A percentile compares a stretch with the other conserved stretches of the same genome.
Evolutionary conservation across 1,140 invertebrate genomes (phyloP).

Genomic region (Magallana gigas): DNA sequence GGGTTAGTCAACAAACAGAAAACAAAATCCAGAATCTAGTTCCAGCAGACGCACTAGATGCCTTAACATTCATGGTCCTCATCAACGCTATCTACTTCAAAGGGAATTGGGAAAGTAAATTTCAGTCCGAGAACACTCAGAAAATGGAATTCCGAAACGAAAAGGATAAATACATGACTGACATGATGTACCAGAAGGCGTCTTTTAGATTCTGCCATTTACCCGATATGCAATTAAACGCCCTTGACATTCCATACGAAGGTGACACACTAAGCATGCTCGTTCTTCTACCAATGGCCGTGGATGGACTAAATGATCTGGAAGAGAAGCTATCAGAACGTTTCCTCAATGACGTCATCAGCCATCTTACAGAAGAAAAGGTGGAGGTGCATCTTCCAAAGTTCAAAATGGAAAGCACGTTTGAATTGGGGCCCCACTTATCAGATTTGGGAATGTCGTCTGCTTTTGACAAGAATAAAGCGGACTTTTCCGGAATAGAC

Average conservation of each 20-base stretch:
- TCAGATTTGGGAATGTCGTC: slow-evolving; percentile 63
- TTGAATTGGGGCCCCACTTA: slow-evolving; percentile 75
- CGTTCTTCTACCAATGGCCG: slow-evolving; percentile 85
- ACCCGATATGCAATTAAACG: slow-evolving; percentile 81
- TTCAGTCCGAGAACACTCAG: slow-evolving; percentile 82
- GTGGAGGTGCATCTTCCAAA: slow-evolving; percentile 72
- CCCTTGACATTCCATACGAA: slow-evolving; percentile 87
- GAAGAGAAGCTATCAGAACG: slow-evolving; percentile 43
- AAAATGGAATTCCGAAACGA: slow-evolving; percentile 54
- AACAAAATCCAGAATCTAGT: slow-evolving; percentile 85
- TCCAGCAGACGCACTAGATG: slow-evolving; percentile 75
- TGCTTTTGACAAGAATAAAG: slow-evolving; percentile 58
- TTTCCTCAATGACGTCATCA: slow-evolving; percentile 24
- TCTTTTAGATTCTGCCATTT: slow-evolving; percentile 43
- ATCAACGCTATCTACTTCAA: slow-evolving; percentile 90
- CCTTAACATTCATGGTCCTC: slow-evolving; percentile 84
- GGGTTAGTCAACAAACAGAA: slow-evolving; percentile 84
- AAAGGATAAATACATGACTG: slow-evolving; percentile 47
- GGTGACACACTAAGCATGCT: slow-evolving; percentile 83
- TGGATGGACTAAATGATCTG: slow-evolving; percentile 71
- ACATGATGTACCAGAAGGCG: slow-evolving; percentile 59
- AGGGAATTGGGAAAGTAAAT: slow-evolving; percentile 87
- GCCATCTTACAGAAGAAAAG: slow-evolving; percentile 3
- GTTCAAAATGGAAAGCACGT: slow-evolving; percentile 70
- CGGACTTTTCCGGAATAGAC: slow-evolving; percentile 70